These are phyloP conservation scores for Parasteatoda tepidariorum DNA, from an alignment of 1,140 invertebrate species.

Conservation along the genomic window DNA sequence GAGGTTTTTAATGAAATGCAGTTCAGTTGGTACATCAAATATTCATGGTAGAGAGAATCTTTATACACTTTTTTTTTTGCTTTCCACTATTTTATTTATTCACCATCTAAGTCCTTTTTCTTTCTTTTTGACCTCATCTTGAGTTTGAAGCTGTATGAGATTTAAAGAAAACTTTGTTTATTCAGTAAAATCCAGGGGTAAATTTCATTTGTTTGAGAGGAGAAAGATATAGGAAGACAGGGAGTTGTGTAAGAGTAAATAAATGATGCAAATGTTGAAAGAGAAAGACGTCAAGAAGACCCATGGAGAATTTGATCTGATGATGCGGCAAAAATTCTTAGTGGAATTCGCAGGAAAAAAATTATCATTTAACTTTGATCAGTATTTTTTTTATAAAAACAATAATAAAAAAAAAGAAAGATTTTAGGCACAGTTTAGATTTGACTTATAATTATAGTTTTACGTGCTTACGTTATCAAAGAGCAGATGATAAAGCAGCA, in stretches of 20 bases:
- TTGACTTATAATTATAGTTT: no score
- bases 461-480: no score
- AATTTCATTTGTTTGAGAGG: slow-evolving; percentile 49
- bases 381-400: no score
- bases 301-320: no score
- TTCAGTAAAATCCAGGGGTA: slow-evolving; percentile 23
- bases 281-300: no score
- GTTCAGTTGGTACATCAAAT: slow-evolving; percentile 35
- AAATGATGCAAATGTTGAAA: slow-evolving; percentile 25
- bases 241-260: slow-evolving; percentile 25
- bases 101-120: background rate
- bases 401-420: no score
- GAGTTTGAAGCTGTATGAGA: no score
- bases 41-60: slow-evolving; percentile 32
- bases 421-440: no score
- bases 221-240: slow-evolving; percentile 4
- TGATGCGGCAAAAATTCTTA: background rate
- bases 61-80: slow-evolving; percentile 15
- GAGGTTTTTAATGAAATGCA: slow-evolving; percentile 51
- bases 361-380: no score
- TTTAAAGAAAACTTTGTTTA: slow-evolving; percentile 56
- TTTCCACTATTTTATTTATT: slow-evolving; percentile 33
- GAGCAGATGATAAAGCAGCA: no score
- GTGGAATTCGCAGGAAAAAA: no score
- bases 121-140: background rate